Evolutionary conservation across 2,888 invertebrate species (phyloP), one percentile per base, ranked within the genome.

Genomic region (Cephus rjabovi): DNA sequence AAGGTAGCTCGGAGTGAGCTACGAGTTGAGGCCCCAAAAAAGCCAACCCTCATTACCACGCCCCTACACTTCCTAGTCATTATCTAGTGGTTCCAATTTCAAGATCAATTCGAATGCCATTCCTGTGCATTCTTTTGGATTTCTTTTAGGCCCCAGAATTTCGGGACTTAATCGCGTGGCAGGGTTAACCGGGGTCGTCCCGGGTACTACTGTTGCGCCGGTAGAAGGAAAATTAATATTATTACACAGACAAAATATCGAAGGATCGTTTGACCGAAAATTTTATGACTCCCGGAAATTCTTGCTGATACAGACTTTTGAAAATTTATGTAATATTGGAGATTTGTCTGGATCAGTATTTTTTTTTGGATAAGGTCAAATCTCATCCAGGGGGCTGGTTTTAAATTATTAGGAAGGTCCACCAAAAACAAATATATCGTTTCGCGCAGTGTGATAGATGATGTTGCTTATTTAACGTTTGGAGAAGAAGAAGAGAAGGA

Each of bases 361-460:
- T 35, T 34, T 34, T 35, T 56, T 56, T 56, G 23, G 23, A 23
- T 23, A 9, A 56, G 56, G 9, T 56, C 56, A 6, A 56, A 23
- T 23, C 2, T 56, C 56, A 23, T 71, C 80, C 79, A 80, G 82
- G 85, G 81, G 85, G 85, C 83, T 84, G 84, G 79, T 84, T 86
- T 87, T 90, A 90, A 90, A 90, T 90, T 90, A 90, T 90, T 90
- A 89, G 87, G 87, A 85, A 89, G 88, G 85, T 85, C 87, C 86
- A 84, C 86, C 86, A 87, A 90, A 90, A 90, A 90, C 90, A 90
- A 90, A 90, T 90, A 90, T 90, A 90, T 90, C 89, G 89, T 90
- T 90, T 89, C 88, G 90, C 89, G 86, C 87, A 87, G 89, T 88
- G 87, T 90, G 90, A 91, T 91, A 90, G 90, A 91, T 90, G 90